Evolutionary conservation across 2,113 vertebrate genomes (phyloP).

Genomic region (Hyaena hyaena): DNA sequence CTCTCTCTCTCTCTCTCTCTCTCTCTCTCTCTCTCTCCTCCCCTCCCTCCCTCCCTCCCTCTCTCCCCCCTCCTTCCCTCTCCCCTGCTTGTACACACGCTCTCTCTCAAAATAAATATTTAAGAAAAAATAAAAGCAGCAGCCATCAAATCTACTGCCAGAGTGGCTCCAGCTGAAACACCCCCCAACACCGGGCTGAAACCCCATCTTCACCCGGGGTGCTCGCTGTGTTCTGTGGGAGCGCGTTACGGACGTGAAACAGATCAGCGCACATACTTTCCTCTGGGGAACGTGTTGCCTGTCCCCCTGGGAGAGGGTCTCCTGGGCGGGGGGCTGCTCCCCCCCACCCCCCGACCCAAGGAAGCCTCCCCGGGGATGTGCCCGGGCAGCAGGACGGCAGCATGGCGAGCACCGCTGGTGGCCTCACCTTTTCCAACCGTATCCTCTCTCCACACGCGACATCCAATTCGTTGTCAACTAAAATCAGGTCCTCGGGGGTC

Average conservation of each 20-base stretch:
- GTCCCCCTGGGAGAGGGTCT: fast-evolving
- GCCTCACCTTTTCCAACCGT: conserved; percentile 91
- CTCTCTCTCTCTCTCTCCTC: too few species aligned
- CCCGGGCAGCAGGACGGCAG: fast-evolving
- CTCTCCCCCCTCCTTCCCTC: too few species aligned
- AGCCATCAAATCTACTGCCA: fast-evolving
- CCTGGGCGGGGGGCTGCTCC: fast-evolving
- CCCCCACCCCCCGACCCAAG: fast-evolving
- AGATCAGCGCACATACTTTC: fast-evolving
- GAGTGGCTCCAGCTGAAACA: fast-evolving
- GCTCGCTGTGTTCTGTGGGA: fast-evolving
- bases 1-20: too few species aligned
- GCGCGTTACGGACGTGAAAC: fast-evolving
- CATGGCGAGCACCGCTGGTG: fast-evolving
- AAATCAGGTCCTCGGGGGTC: conserved; percentile 91
- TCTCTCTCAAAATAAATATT: too few species aligned
- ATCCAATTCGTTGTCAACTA: conserved; percentile 88
- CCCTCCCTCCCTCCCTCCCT: too few species aligned
- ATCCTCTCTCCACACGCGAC: conserved; percentile 90
- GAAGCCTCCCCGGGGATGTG: not conserved
- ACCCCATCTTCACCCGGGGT: too few species aligned
- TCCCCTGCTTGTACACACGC: too few species aligned
- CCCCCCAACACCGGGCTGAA: too few species aligned
- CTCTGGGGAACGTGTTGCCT: fast-evolving
- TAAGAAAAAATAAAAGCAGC: too few species aligned